Base-by-base conservation (phyloP, 2,888 invertebrate genomes). In the Drosophila nigricruria region DNA sequence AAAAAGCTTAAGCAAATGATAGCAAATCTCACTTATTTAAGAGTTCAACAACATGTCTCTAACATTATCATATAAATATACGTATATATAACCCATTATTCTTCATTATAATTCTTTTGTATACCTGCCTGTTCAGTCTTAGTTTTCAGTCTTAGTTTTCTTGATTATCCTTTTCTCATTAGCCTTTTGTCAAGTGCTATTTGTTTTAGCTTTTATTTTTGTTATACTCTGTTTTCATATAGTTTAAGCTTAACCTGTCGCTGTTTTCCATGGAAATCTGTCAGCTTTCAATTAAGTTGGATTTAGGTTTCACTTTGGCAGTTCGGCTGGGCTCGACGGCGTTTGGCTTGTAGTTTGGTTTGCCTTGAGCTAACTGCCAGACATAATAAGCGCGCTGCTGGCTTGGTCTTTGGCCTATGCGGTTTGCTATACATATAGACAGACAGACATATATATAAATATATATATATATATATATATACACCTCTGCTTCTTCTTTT, bases 221-320 rank as follows among this genome's bases (percentile, higher is more conserved):
- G 6, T 8, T 30, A 8, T 8, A 8, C 2, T 5, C 25, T 8
- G 1, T 47, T 10, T 27, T n/a, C 47, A 47, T 30, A 32, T 23
- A 30, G 20, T 3, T 10, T 16, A 5, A 23, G 56, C 52, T 36
- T n/a, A 53, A 25, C 34, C 34, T 42, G 42, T 56, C 36, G 18
- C 54, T n/a, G n/a, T 54, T 54, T 54, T 54, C 25, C 56, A 40
- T 23, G 42, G 32, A 56, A 73, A 73, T 69, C 76, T 59, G 36
- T 40, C 61, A 58, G 58, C 76, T 76, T 76, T 76, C 76, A 76
- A 76, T 76, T 76, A 76, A 65, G 38, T 65, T 65, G 77, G 57
- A 30, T 77, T 45, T 42, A 38, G 73, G 70, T 77, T 77, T 73
- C 62, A 60, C 69, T 49, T 67, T 68, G 60, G 45, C 66, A 50